Evolutionary conservation across 2,888 invertebrate genomes (phyloP), one percentile per base, ranked within the genome.

Genomic region (Hydropsyche betteni): DNA sequence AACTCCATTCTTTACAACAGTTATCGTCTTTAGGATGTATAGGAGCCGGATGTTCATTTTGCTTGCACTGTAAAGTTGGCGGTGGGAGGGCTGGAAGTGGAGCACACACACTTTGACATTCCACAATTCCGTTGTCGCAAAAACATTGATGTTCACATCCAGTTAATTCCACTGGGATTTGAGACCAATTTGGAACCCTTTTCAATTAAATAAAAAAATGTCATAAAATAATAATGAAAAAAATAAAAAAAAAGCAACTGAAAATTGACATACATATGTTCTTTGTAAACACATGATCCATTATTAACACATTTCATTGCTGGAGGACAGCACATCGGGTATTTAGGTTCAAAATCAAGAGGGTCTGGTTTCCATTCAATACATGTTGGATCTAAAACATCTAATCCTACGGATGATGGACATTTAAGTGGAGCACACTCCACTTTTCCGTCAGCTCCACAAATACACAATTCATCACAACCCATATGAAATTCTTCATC

Each of bases 131-230:
- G 84, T 93, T 92, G 83, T 96, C 94, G 82, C 96, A 97, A 83
- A 92, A 94, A 82, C 96, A 97, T 80, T 93, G 89, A 80, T 93
- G 90, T 79, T 95, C 94, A 82, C 96, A 97, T 71, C 95, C 94
- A 10, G 94, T 94, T 3, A 96, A 85, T 74, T 92, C 90, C 7
- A 89, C 85, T 0, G 96, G 96, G 68, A 97, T 90, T 81, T 93
- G 92, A 75, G 93, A 92, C 92, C 94, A 95, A 84, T 96, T 95
- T 52, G 89, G 89, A 77, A 91, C 90, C 16, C 88, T 88, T 79
- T 76, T 83, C 79, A 78, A 72, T 38, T n/a, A 64, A 74, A 12
- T 70, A 12, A 69, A n/a, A 68, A 38, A 14, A 58, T 12, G 51
- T 24, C 24, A 2, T 10, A 53, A 53, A 53, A 24, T 58, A 16